These are phyloP conservation scores for Ctenomys sociabilis DNA, from an alignment of 2,113 vertebrate species.

Conservation along the genomic window DNA sequence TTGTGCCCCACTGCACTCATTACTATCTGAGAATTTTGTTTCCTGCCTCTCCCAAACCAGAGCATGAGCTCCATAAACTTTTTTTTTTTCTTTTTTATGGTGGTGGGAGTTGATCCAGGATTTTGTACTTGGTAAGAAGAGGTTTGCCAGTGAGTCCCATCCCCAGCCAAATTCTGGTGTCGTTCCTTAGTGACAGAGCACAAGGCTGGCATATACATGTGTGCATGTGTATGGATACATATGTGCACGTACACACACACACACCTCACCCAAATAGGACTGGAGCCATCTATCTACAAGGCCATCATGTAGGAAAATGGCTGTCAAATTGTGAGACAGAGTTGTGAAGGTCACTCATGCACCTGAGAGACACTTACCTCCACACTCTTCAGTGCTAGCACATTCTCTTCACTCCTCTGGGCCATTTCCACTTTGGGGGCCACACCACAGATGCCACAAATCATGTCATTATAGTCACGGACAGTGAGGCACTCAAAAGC, in stretches of 20 bases:
- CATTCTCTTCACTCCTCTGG: slow-evolving; percentile 90
- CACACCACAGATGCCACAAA: slow-evolving; percentile 97
- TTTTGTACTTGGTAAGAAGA: not conserved
- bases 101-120: not conserved
- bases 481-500: slow-evolving; percentile 97
- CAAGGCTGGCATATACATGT: too few species aligned
- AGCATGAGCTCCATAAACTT: not conserved
- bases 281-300: not conserved
- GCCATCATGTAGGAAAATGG: not conserved
- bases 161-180: not conserved
- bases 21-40: not conserved
- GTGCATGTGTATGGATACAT: not conserved
- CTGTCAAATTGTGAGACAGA: not conserved
- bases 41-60: not conserved
- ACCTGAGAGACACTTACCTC: slow-evolving; percentile 87
- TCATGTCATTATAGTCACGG: slow-evolving; percentile 99
- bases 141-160: not conserved
- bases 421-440: slow-evolving; percentile 96
- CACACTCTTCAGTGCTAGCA: slow-evolving; percentile 94
- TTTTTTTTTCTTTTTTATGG: not conserved
- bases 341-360: not conserved
- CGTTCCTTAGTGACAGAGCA: not conserved
- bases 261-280: not conserved
- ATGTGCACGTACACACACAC: not conserved
- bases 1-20: not conserved